phyloP scores from a whole-genome alignment of 1,140 invertebrate genomes.

The Prorops nasuta region DNA sequence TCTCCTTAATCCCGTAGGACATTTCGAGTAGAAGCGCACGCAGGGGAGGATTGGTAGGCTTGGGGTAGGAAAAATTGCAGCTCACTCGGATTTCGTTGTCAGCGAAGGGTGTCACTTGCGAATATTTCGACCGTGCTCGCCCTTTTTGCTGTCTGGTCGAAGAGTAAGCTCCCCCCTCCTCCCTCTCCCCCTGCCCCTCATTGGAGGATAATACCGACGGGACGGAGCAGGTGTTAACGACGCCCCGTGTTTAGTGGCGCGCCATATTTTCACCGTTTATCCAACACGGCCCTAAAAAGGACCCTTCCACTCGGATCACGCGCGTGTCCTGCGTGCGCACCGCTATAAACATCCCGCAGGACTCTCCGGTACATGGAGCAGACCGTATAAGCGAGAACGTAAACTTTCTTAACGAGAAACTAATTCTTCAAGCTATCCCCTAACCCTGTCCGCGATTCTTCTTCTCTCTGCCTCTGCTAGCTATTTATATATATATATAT shows the following conservation, averaged over 20 bases:
- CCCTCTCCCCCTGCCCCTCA: too few relatives aligned
- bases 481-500: too few relatives aligned
- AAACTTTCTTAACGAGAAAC: conserved; percentile 53
- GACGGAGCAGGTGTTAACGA: conserved; percentile 49
- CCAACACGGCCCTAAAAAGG: neutral
- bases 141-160: conserved; percentile 8
- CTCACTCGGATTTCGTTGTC: conserved; percentile 14
- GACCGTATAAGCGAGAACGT: conserved; percentile 34
- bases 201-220: conserved; percentile 34
- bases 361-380: neutral
- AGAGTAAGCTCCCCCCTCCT: conserved; percentile 20
- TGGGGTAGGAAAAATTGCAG: neutral
- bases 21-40: too few relatives aligned
- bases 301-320: conserved; percentile 17
- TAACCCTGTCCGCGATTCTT: conserved; percentile 31
- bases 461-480: too few relatives aligned
- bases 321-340: conserved; percentile 36
- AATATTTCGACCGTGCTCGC: conserved; percentile 12
- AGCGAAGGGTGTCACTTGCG: conserved; percentile 14
- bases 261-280: conserved; percentile 36
- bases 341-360: conserved; percentile 39
- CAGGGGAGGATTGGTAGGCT: too few relatives aligned
- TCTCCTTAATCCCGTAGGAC: too few relatives aligned
- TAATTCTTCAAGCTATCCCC: conserved; percentile 40
- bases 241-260: conserved; percentile 28